These are phyloP conservation scores for Galerucella calmariensis DNA, from an alignment of 2,888 invertebrate genomes.

Conservation along the genomic window DNA sequence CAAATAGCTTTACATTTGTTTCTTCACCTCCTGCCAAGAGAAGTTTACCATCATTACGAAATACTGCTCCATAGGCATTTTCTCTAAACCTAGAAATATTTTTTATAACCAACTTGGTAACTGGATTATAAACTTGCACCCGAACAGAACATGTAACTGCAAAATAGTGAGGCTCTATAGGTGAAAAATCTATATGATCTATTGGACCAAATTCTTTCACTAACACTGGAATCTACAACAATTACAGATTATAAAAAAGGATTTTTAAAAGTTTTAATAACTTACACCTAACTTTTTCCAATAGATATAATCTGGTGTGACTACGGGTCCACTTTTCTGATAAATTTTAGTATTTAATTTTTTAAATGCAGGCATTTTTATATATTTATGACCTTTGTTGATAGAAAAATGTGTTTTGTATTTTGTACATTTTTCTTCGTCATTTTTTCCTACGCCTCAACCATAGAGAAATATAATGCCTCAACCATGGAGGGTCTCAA, in stretches of 20 bases:
- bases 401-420: slow-evolving; percentile 17
- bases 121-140: slow-evolving; percentile 87
- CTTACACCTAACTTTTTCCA: slow-evolving; percentile 90
- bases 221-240: slow-evolving; percentile 79
- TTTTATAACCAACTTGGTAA: slow-evolving; percentile 83
- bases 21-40: slow-evolving; percentile 93
- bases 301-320: slow-evolving; percentile 83
- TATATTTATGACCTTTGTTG: not conserved
- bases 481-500: too few relatives aligned
- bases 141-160: slow-evolving; percentile 93
- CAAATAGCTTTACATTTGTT: slow-evolving; percentile 86
- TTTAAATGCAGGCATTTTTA: slow-evolving; percentile 66
- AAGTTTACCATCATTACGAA: slow-evolving; percentile 84
- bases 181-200: slow-evolving; percentile 91
- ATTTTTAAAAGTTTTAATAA: slow-evolving; percentile 40
- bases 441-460: not conserved
- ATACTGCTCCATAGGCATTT: slow-evolving; percentile 86
- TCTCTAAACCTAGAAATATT: slow-evolving; percentile 86
- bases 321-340: slow-evolving; percentile 73
- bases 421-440: slow-evolving; percentile 10
- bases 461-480: too few relatives aligned
- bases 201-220: slow-evolving; percentile 94
- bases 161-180: slow-evolving; percentile 88
- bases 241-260: not conserved
- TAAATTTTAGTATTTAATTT: slow-evolving; percentile 77